Evolutionary conservation across 2,797 vertebrate species (phyloP).

Genomic region (Geotrypetes seraphini): DNA sequence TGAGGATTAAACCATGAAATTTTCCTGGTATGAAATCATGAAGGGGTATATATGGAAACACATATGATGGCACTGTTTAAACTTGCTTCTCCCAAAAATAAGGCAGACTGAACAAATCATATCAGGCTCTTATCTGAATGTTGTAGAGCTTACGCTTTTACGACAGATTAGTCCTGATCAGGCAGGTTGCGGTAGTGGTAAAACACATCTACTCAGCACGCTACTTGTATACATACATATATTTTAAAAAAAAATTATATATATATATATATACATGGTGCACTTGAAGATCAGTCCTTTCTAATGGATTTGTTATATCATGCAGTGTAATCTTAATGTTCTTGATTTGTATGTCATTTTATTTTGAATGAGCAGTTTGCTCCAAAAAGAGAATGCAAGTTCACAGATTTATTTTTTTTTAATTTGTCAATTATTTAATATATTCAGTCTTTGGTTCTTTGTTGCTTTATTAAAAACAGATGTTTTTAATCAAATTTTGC

Average conservation of each 20-base stretch:
- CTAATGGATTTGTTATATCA: constrained; percentile 56
- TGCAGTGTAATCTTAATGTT: constrained; percentile 55
- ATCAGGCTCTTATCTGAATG: constrained; percentile 4
- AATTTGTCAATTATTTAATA: constrained; percentile 62
- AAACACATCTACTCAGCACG: constrained; percentile 65
- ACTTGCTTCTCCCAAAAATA: constrained; percentile 1
- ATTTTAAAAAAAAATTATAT: no score
- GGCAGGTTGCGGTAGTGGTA: constrained; percentile 66
- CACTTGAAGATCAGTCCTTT: constrained; percentile 61
- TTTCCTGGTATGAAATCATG: constrained; percentile 15
- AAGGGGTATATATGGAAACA: constrained; percentile 19
- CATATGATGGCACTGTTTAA: constrained; percentile 26
- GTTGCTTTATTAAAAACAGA: constrained; percentile 54
- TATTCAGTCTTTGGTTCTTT: constrained; percentile 42
- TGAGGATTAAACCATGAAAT: neutral
- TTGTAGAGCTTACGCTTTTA: constrained; percentile 21
- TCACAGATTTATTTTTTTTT: constrained; percentile 12
- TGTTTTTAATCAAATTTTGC: constrained; percentile 22
- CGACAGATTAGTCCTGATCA: constrained; percentile 23
- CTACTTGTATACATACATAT: constrained; percentile 45
- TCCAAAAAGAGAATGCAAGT: constrained; percentile 49
- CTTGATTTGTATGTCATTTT: constrained; percentile 23
- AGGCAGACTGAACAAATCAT: constrained; percentile 5
- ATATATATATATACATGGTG: constrained; percentile 54
- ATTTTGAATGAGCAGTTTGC: constrained; percentile 41